Conservation (phyloP, 2,113 vertebrate species). For the Desmodus rotundus region DNA sequence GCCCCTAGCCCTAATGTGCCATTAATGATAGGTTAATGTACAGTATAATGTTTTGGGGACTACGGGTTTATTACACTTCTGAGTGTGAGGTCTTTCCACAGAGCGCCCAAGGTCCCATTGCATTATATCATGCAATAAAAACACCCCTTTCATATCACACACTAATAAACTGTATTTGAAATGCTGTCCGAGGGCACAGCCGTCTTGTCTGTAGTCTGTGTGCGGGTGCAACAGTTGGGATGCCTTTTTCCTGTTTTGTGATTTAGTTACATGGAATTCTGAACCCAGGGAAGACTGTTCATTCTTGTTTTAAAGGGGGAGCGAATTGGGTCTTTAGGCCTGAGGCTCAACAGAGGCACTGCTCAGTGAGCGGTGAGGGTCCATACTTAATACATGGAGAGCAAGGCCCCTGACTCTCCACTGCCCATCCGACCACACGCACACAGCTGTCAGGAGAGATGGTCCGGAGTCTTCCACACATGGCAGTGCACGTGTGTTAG, state of each 20-base stretch:
- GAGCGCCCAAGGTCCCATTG: conserved; percentile 84
- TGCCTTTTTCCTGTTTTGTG: conserved; percentile 55
- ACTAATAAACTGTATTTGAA: conserved; percentile 89
- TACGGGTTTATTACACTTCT: conserved; percentile 87
- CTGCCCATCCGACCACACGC: neutral
- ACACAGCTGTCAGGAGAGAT: neutral
- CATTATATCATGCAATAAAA: conserved; percentile 88
- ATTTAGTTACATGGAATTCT: conserved; percentile 44
- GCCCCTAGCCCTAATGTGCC: conserved; percentile 87
- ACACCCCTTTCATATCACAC: conserved; percentile 86
- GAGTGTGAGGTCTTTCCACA: conserved; percentile 86
- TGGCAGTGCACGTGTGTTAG: neutral
- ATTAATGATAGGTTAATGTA: conserved; percentile 89
- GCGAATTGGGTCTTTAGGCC: neutral
- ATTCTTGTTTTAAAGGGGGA: neutral
- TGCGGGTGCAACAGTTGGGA: conserved; percentile 79
- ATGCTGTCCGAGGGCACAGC: conserved; percentile 78
- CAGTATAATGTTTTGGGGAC: conserved; percentile 86
- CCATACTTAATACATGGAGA: neutral
- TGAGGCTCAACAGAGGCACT: neutral
- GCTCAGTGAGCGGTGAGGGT: neutral
- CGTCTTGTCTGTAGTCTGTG: conserved; percentile 58
- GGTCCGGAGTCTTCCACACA: neutral
- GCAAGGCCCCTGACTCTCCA: neutral
- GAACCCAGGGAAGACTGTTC: conserved; percentile 12